Base-by-base conservation (phyloP, 37 sponge, comb jelly and placozoan species). In the Lycopodina hypogea region DNA sequence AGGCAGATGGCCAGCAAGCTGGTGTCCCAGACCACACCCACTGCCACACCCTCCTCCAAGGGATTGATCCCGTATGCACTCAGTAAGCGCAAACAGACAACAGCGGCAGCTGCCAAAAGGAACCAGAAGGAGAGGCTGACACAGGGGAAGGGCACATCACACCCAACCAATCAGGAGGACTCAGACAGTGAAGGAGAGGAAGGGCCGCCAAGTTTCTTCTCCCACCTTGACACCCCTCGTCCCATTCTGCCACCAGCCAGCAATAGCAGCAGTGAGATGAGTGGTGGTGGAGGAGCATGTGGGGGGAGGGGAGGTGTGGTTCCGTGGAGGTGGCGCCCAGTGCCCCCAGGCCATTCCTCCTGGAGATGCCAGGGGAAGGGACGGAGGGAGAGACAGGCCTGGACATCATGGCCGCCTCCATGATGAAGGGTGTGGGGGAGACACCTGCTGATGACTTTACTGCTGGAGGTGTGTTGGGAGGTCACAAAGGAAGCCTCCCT, bases 181-280 rank as follows among this genome's bases (percentile, higher is more conserved):
- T 76, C 76, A 56, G 83, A 76, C 35, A 69, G 76, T 55, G 83
- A 83, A 19, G 76, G 38, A 29, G 83, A 83, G 24, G 76, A 41
- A 42, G 87, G 75, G 2, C 56, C 71, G 22, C 79, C 72, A 35
- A 75, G 80, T 38, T 87, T 87, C 67, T 87, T 87, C 60, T 81
- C 87, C 24, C 80, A 86, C 64, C 61, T 86, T 57, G 84, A 83
- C 14, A 56, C 22, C 4, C 36, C 74, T 19, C 2, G 1, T 9
- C 45, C 74, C 1, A 45, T 26, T 71, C 3, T 8, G 7, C 51
- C 45, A 3, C 1, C 41, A 34, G 36, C 41, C 29, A 28, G 14
- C 61, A 1, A 40, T n/a, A 9, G 41, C 51, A 12, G 1, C 0
- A 29, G 39, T 45, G 72, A 71, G n/a, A 4, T 9, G n/a, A 29